Conservation (phyloP, 1,140 invertebrate genomes). For the Holotrichia oblita region DNA sequence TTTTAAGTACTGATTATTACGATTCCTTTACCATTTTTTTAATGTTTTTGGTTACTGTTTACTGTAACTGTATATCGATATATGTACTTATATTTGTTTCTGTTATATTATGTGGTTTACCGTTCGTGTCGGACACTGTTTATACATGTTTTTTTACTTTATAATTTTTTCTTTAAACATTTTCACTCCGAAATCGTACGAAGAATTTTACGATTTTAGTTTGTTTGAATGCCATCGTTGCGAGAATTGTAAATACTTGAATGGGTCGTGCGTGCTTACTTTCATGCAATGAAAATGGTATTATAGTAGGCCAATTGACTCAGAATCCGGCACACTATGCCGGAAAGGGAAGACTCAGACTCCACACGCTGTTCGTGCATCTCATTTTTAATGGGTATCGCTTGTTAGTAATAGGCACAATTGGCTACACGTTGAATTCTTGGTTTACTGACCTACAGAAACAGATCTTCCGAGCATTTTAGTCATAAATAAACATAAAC, state of each 20-base stretch:
- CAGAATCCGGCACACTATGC: conserved; percentile 19
- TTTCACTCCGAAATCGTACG: not conserved
- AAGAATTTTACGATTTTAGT: not conserved
- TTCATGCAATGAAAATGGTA: conserved; percentile 24
- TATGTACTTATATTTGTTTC: too few relatives aligned
- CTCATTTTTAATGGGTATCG: not conserved
- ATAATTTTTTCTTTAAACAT: too few relatives aligned
- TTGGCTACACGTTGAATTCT: not conserved
- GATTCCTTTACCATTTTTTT: too few relatives aligned
- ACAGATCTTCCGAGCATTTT: not conserved
- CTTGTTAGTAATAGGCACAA: not conserved
- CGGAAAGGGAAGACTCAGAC: conserved; percentile 15
- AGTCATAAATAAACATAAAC: not conserved
- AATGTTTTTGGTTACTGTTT: too few relatives aligned
- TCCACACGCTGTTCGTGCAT: not conserved
- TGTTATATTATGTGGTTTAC: too few relatives aligned
- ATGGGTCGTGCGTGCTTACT: conserved; percentile 5
- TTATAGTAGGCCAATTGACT: conserved; percentile 28
- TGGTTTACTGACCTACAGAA: conserved; percentile 27
- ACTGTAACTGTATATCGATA: too few relatives aligned
- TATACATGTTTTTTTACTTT: too few relatives aligned
- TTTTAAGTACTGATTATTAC: too few relatives aligned
- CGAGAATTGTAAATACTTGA: not conserved
- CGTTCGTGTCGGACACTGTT: too few relatives aligned
- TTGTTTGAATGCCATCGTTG: not conserved